Conservation (phyloP, 2,113 vertebrate species). For the Oryzias celebensis region DNA sequence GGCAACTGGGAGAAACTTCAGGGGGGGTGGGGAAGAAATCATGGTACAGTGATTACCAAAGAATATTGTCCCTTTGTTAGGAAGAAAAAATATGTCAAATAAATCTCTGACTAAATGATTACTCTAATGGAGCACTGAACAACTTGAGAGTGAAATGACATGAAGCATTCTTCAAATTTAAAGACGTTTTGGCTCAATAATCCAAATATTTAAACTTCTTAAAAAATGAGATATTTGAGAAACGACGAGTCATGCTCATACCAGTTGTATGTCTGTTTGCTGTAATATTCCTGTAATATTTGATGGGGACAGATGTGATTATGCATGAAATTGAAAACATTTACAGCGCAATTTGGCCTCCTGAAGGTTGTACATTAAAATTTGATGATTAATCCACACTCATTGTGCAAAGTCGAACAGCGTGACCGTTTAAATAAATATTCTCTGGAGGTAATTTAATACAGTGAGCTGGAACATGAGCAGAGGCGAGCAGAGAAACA, state of each 20-base stretch:
- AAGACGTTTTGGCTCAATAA: too few species aligned
- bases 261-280: constrained; percentile 19
- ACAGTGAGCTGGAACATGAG: constrained; percentile 31
- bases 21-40: constrained; percentile 22
- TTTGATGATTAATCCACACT: constrained; percentile 39
- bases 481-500: constrained; percentile 29
- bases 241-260: neutral
- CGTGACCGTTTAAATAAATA: constrained; percentile 44
- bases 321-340: constrained; percentile 62
- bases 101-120: constrained; percentile 4
- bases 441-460: constrained; percentile 47
- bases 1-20: constrained; percentile 60
- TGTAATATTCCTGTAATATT: constrained; percentile 8
- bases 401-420: constrained; percentile 12
- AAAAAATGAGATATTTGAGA: neutral
- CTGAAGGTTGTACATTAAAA: constrained; percentile 5
- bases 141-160: too few species aligned
- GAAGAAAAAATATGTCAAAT: constrained; percentile 2
- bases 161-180: too few species aligned
- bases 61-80: neutral
- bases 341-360: constrained; percentile 34
- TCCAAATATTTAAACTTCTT: neutral
- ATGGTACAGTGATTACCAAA: constrained; percentile 32
- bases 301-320: constrained; percentile 55
- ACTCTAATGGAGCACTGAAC: neutral